Base-by-base conservation (phyloP, 2,888 invertebrate species). In the Mimas tiliae region DNA sequence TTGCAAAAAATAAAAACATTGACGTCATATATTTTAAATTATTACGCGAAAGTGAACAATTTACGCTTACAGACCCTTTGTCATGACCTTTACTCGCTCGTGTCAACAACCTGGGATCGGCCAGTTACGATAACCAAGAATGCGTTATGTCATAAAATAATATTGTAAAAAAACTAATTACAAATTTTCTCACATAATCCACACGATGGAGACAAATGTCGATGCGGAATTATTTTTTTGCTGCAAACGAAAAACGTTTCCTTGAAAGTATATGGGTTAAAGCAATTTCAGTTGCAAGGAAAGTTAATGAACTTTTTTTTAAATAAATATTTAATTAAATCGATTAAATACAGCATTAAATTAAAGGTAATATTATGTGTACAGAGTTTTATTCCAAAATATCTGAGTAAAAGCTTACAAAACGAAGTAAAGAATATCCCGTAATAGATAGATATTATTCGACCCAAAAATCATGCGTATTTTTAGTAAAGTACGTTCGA, bases 111-210 rank as follows among this genome's bases (percentile, higher is more conserved):
- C 67, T 58, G 50, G 34, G 64, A 63, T 19, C 47, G 72, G 74
- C 68, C 74, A 71, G 77, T 80, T 79, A 80, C 78, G 78, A 69
- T 68, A 70, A 65, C 67, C 73, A 68, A 74, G 72, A 77, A 73
- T 76, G 72, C 69, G 69, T 80, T 80, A 79, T 81, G 73, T 78
- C 77, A 80, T 71, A 53, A 48, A 55, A 55, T 55, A 53, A 6
- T 72, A 69, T 71, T 67, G 75, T 76, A 71, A 77, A 77, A 78
- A 78, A 78, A 72, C 74, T 73, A 79, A 78, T 78, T 78, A 78
- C 74, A 70, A 76, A 51, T 45, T 53, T 64, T 53, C 53, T 16
- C 53, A 16, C 42, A 38, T 48, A 52, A 27, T 47, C 47, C 47
- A 53, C 50, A 12, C 42, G 33, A 16, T 19, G 47, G 16, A 63